Base-by-base conservation (phyloP, 2,888 invertebrate species). In the Thereva unica region DNA sequence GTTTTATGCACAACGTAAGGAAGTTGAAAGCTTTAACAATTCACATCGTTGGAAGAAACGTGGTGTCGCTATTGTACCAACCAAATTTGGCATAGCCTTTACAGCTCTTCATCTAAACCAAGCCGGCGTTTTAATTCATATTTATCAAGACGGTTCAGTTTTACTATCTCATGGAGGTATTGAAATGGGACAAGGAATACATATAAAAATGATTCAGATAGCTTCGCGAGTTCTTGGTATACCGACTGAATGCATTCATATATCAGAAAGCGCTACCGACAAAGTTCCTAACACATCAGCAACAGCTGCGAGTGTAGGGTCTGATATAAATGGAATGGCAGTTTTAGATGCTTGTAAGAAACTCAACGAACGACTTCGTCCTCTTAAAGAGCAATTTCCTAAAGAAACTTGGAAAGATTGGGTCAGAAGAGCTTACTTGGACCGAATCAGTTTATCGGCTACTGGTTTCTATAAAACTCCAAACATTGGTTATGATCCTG, bases 121-220 rank as follows among this genome's bases (percentile, higher is more conserved):
- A 83, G 89, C 88, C 2, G 95, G 94, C 5, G 95, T 96, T 0
- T 82, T 97, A 64, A 85, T 97, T 1, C 86, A 93, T 49, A 85
- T 95, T n/a, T 95, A 97, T 76, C 84, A 84, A 0, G 93, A 93
- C 78, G 96, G 95, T 1, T 93, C 95, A 0, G 93, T 97, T 3
- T 83, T 97, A 8, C 74, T 97, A 12, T 87, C 90, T 0, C 95
- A 95, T 77, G 95, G 94, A 41, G 97, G 96, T n/a, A 90, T 92
- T 6, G 97, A 97, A 84, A 97, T 97, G 91, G 97, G 97, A 0
- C 97, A 97, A 82, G 97, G 97, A 1, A 83, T 98, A 4, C 92
- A 96, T 77, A 97, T 94, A 0, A 97, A 97, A 84, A 94, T 96
- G 91, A 89, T 94, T 64, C 96, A 97, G 85, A 89, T 94, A 8